These are phyloP conservation scores for Acleris literana DNA, from an alignment of 2,888 invertebrate species.

Conservation along the genomic window DNA sequence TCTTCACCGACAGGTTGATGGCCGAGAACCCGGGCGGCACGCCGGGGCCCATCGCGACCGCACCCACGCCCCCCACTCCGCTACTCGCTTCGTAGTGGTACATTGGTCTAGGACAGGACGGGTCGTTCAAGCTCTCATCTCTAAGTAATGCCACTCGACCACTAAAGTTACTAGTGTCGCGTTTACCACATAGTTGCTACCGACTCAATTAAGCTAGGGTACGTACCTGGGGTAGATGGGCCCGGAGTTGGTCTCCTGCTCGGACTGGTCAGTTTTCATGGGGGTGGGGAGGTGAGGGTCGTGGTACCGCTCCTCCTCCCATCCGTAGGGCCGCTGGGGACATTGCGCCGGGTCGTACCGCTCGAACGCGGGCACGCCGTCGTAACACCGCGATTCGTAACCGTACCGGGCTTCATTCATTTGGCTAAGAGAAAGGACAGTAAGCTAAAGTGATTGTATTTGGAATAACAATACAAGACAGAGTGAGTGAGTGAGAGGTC, in stretches of 20 bases:
- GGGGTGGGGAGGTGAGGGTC: conserved; percentile 83
- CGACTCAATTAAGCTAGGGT: conserved; percentile 9
- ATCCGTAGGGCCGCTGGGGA: conserved; percentile 78
- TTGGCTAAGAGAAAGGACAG: conserved; percentile 60
- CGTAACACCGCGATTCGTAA: conserved; percentile 80
- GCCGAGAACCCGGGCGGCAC: conserved; percentile 91
- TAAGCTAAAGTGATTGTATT: conserved; percentile 15
- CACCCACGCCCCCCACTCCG: conserved; percentile 83
- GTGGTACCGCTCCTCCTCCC: conserved; percentile 85
- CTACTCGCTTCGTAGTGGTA: conserved; percentile 89
- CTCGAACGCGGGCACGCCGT: conserved; percentile 79
- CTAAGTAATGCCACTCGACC: not conserved
- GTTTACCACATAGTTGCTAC: conserved; percentile 71
- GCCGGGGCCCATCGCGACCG: conserved; percentile 86
- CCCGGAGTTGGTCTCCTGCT: conserved; percentile 86
- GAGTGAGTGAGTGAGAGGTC: too few species aligned
- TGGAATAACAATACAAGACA: not conserved
- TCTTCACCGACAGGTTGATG: conserved; percentile 93
- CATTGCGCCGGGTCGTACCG: conserved; percentile 80
- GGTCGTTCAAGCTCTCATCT: conserved; percentile 32
- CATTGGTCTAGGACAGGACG: conserved; percentile 86
- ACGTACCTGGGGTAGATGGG: conserved; percentile 89
- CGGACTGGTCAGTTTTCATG: conserved; percentile 88
- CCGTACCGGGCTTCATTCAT: conserved; percentile 85
- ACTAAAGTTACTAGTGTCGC: conserved; percentile 50